Percentiles rank a stretch among this genome's conserved stretches.
These are phyloP conservation scores for Pitta sordida DNA, from an alignment of 2,113 vertebrate genomes.

Conservation along the genomic window DNA sequence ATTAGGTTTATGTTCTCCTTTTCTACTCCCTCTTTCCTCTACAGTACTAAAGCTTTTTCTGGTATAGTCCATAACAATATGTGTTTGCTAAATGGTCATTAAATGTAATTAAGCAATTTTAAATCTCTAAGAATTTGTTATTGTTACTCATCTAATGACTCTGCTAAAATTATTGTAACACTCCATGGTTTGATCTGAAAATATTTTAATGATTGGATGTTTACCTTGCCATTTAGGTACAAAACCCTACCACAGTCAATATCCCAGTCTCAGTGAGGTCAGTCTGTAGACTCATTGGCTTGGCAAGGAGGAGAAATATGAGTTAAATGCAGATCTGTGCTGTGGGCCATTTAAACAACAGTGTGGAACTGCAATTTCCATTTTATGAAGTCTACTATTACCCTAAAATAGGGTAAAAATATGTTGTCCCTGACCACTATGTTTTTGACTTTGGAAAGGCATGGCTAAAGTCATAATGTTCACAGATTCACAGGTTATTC, in stretches of 20 bases:
- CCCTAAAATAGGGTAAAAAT: neutral
- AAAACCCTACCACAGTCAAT: slow-evolving; percentile 11
- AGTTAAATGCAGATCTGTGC: neutral
- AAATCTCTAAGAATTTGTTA: slow-evolving; percentile 20
- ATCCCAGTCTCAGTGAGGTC: neutral
- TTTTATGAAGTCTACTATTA: neutral
- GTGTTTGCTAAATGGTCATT: neutral
- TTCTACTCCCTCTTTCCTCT: neutral
- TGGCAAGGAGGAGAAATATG: neutral
- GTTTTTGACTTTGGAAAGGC: neutral
- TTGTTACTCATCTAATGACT: slow-evolving; percentile 11
- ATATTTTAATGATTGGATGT: neutral
- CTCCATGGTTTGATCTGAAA: neutral
- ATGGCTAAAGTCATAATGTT: neutral
- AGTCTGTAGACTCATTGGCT: neutral
- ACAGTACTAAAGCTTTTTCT: neutral
- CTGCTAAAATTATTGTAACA: slow-evolving; percentile 8
- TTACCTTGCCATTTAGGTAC: slow-evolving; percentile 1
- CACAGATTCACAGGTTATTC: too few relatives aligned
- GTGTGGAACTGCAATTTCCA: neutral
- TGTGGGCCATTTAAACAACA: neutral
- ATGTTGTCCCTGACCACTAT: neutral
- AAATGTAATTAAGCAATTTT: slow-evolving; percentile 9
- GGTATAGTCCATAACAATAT: neutral
- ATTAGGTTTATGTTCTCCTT: neutral